These are phyloP conservation scores for Desmodus rotundus DNA, from an alignment of 2,113 vertebrate genomes.

Conservation along the genomic window DNA sequence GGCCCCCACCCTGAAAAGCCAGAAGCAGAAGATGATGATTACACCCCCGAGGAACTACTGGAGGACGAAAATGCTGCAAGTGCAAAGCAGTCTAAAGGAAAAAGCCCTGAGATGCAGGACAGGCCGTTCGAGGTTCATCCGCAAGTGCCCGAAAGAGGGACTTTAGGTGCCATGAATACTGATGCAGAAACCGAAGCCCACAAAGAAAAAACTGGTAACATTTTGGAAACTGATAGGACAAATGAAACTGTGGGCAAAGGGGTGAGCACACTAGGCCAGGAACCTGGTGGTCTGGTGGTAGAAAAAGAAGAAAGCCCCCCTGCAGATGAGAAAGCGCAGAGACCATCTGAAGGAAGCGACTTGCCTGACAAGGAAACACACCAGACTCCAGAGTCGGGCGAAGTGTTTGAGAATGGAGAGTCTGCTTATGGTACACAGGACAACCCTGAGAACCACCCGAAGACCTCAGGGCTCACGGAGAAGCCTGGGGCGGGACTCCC, in stretches of 20 bases:
- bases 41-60: slow-evolving; percentile 80
- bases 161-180: neutral
- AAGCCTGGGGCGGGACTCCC: neutral
- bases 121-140: neutral
- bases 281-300: neutral
- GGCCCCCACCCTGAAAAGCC: neutral
- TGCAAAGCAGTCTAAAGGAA: slow-evolving; percentile 71
- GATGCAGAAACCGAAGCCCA: neutral
- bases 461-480: slow-evolving; percentile 19
- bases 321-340: neutral
- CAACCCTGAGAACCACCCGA: neutral
- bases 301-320: neutral
- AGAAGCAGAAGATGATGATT: slow-evolving; percentile 36
- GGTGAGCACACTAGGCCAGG: rapidly evolving
- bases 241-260: neutral
- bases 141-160: neutral
- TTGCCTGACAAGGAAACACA: neutral
- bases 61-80: slow-evolving; percentile 93
- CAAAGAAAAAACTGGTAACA: slow-evolving; percentile 5
- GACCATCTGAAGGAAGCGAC: neutral
- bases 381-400: neutral
- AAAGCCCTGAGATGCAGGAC: neutral
- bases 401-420: neutral
- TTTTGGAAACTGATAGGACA: neutral
- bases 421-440: neutral